phyloP scores from a whole-genome alignment of 1,140 invertebrate species.

The Nylanderia fulva region DNA sequence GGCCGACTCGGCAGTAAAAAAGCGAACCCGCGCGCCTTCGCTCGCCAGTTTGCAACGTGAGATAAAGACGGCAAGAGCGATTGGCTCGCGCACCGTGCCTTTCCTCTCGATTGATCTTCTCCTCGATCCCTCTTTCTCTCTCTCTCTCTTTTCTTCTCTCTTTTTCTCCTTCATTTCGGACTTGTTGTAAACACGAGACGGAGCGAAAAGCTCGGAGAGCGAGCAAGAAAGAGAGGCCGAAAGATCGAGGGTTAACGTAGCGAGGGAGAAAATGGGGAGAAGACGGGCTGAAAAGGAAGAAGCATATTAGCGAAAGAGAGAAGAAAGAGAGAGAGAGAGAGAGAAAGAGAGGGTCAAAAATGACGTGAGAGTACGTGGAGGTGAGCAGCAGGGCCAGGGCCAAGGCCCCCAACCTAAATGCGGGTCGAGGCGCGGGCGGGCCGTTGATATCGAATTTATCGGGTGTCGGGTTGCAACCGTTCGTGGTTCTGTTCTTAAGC shows the following conservation, averaged over 20 bases:
- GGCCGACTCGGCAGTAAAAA: slow-evolving; percentile 74
- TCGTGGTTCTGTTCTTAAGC: slow-evolving; percentile 74
- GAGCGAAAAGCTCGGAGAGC: slow-evolving; percentile 37
- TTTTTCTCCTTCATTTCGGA: slow-evolving; percentile 13
- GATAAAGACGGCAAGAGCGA: slow-evolving; percentile 77
- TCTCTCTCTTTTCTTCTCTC: neutral
- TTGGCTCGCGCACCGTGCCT: slow-evolving; percentile 51
- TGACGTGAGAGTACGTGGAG: slow-evolving; percentile 9
- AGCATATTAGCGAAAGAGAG: slow-evolving; percentile 9
- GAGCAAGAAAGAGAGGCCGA: slow-evolving; percentile 33
- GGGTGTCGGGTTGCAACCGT: slow-evolving; percentile 80
- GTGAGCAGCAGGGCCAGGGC: slow-evolving; percentile 6
- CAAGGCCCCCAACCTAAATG: slow-evolving; percentile 68
- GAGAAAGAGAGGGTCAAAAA: slow-evolving; percentile 44
- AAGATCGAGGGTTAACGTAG: slow-evolving; percentile 51
- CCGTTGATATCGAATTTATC: slow-evolving; percentile 84
- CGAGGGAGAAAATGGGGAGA: neutral
- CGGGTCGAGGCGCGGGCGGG: slow-evolving; percentile 76
- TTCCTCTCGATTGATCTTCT: slow-evolving; percentile 66
- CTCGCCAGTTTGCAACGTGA: slow-evolving; percentile 69
- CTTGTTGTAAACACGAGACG: slow-evolving; percentile 42
- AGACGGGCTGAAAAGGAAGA: slow-evolving; percentile 15
- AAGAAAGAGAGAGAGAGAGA: slow-evolving; percentile 33
- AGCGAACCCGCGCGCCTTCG: slow-evolving; percentile 66
- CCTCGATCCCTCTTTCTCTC: slow-evolving; percentile 35